Percentiles rank a stretch among this genome's conserved stretches.
Conservation (phyloP, 2,797 vertebrate species). For the Neoniphon sammara region DNA sequence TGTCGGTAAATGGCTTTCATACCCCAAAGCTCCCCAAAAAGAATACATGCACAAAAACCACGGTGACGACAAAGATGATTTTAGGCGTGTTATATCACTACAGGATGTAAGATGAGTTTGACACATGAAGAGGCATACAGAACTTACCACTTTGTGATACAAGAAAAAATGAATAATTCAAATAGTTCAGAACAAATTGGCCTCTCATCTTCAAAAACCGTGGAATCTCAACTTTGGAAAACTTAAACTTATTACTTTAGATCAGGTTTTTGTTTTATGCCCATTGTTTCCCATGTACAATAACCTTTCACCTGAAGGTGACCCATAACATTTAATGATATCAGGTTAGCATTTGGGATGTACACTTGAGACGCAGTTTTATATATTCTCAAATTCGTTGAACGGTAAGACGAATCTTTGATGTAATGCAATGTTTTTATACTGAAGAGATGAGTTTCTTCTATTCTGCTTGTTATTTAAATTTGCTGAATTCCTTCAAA, state of each 20-base stretch:
- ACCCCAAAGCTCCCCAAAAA: background rate
- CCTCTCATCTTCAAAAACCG: background rate
- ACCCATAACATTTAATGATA: too few relatives aligned
- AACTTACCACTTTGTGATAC: slow-evolving; percentile 5
- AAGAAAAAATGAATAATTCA: slow-evolving; percentile 8
- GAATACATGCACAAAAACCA: slow-evolving; percentile 1
- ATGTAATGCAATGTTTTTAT: background rate
- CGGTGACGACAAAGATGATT: slow-evolving; percentile 19
- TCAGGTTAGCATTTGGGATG: too few relatives aligned
- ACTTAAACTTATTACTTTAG: too few relatives aligned
- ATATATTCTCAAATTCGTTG: background rate
- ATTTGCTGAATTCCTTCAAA: slow-evolving; percentile 5
- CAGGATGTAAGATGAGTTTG: slow-evolving; percentile 16
- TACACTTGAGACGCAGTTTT: background rate
- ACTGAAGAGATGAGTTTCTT: background rate
- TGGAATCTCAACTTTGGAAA: background rate
- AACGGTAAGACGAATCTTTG: background rate
- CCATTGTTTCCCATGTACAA: too few relatives aligned
- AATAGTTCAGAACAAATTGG: slow-evolving; percentile 5
- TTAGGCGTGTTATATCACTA: slow-evolving; percentile 15
- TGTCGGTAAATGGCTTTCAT: slow-evolving; percentile 21
- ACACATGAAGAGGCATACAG: slow-evolving; percentile 10
- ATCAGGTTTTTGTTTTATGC: too few relatives aligned
- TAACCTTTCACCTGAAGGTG: too few relatives aligned
- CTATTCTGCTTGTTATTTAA: background rate